Evolutionary conservation across 2,113 vertebrate species (phyloP).

Genomic region (Cardinalis cardinalis): DNA sequence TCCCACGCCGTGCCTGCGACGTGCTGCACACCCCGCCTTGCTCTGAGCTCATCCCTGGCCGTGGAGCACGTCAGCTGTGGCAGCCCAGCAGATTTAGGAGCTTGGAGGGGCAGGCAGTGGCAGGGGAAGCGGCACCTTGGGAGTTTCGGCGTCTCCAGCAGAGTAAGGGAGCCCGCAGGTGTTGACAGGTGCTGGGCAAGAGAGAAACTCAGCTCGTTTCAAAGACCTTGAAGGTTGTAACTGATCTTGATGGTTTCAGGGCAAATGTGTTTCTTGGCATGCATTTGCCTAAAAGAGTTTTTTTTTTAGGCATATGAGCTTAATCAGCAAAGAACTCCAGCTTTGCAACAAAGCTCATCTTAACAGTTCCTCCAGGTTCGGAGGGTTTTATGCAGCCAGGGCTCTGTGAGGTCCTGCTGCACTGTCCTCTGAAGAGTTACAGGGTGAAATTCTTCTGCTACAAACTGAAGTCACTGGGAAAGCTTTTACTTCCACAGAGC

Average conservation of each 20-base stretch:
- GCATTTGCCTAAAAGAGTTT: neutral
- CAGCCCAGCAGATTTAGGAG: neutral
- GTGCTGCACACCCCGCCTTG: neutral
- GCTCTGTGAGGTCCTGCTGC: neutral
- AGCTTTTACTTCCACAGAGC: neutral
- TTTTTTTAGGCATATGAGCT: neutral
- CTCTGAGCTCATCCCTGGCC: neutral
- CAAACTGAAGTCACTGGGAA: neutral
- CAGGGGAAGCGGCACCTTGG: neutral
- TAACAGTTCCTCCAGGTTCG: neutral
- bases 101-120: neutral
- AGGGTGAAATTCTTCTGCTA: neutral
- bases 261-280: constrained; percentile 37
- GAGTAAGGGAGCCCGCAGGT: neutral
- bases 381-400: neutral
- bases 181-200: neutral
- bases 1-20: neutral
- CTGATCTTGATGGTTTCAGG: constrained; percentile 43
- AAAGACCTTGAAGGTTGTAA: constrained; percentile 5
- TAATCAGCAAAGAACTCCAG: constrained; percentile 8
- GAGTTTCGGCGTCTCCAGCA: neutral
- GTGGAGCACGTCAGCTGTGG: neutral
- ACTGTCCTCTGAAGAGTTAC: accelerated
- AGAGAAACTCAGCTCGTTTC: neutral
- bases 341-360: neutral